These are phyloP conservation scores for Tamandua tetradactyla DNA, from an alignment of 2,797 vertebrate species.

Conservation along the genomic window DNA sequence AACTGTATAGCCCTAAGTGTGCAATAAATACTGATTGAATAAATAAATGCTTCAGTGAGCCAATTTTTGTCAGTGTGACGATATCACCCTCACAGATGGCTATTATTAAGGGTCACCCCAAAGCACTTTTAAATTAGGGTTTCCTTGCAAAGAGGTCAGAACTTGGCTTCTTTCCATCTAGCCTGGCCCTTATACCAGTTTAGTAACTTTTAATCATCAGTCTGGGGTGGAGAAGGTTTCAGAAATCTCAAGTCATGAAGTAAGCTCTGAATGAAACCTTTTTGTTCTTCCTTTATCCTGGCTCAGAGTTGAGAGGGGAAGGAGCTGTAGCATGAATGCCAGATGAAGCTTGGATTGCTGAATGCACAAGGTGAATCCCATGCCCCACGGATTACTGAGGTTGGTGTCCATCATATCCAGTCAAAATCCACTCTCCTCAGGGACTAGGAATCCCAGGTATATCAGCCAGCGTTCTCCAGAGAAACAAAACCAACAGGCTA, in stretches of 20 bases:
- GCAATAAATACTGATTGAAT: background rate
- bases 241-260: background rate
- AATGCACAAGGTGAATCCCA: background rate
- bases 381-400: rapidly evolving
- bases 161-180: background rate
- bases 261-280: background rate
- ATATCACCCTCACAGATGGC: background rate
- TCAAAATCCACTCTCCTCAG: background rate
- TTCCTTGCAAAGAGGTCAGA: background rate
- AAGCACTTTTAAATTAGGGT: background rate
- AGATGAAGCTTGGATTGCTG: too few relatives aligned
- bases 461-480: too few relatives aligned
- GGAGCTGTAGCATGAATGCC: background rate
- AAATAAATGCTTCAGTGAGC: background rate
- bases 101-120: background rate
- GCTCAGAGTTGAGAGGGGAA: background rate
- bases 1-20: background rate
- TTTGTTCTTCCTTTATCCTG: background rate
- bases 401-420: rapidly evolving
- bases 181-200: background rate
- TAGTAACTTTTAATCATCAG: background rate
- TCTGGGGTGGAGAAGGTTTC: background rate
- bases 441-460: background rate
- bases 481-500: too few relatives aligned
- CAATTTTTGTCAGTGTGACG: background rate